A percentile compares a stretch with the other conserved stretches of the same genome.
Conservation (phyloP, 1,140 invertebrate species). For the Eurosta solidaginis region DNA sequence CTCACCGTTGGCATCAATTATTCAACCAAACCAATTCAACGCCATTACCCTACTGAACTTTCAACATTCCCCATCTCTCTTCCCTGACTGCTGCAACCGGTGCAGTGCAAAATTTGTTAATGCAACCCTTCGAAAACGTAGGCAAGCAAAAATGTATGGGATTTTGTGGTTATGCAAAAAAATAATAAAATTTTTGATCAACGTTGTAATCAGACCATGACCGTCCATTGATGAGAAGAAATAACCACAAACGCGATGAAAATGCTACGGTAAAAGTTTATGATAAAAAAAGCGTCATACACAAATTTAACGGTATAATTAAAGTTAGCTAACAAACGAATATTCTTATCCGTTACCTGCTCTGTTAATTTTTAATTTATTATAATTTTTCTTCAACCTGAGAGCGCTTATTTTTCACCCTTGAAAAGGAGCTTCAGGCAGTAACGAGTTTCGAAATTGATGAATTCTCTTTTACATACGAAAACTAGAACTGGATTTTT, state of each 20-base stretch:
- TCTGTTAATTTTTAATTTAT: too few species aligned
- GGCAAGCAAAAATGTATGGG: neutral
- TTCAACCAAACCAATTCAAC: neutral
- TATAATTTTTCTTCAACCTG: too few species aligned
- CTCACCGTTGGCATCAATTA: constrained; percentile 22
- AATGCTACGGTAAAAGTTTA: neutral
- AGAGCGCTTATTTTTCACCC: too few species aligned
- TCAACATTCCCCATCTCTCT: neutral
- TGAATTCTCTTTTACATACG: too few species aligned
- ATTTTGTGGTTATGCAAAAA: constrained; percentile 5
- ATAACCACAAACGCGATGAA: constrained; percentile 14
- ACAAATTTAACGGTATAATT: constrained; percentile 10
- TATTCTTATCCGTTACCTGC: too few species aligned
- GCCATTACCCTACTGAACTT: neutral
- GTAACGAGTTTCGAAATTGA: too few species aligned
- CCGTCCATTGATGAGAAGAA: neutral
- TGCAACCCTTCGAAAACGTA: neutral
- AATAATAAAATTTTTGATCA: neutral
- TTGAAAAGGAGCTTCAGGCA: too few species aligned
- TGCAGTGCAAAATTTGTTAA: neutral
- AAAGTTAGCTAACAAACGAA: neutral
- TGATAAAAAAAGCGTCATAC: neutral
- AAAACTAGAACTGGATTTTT: too few species aligned
- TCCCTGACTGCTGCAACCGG: neutral
- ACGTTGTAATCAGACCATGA: constrained; percentile 20